These are phyloP conservation scores for Palaemon carinicauda DNA, from an alignment of 1,140 invertebrate species.

Conservation along the genomic window DNA sequence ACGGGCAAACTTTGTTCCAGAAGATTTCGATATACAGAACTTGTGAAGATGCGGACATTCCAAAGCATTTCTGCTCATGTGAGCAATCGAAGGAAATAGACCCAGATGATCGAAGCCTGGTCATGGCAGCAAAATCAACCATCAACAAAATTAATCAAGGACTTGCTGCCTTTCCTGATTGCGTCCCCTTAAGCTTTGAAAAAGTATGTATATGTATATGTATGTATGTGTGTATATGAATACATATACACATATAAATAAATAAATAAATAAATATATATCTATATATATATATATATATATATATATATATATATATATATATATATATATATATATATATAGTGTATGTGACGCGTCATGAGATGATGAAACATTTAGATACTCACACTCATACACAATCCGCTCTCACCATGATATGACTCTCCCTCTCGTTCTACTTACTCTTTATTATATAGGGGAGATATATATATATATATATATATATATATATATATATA, in stretches of 20 bases:
- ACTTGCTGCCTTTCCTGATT: background rate
- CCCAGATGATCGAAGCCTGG: background rate
- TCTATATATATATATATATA: constrained; percentile 23
- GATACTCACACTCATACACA: too few species aligned
- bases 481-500: constrained; percentile 22
- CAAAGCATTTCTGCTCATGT: background rate
- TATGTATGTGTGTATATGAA: background rate
- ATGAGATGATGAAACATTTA: too few species aligned
- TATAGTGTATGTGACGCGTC: too few species aligned
- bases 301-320: constrained; percentile 13
- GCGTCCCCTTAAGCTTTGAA: background rate
- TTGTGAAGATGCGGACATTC: background rate
- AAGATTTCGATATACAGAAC: background rate
- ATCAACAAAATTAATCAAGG: background rate
- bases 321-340: background rate
- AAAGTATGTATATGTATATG: background rate
- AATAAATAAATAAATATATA: constrained; percentile 16
- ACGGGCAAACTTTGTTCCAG: background rate
- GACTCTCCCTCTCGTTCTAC: too few species aligned
- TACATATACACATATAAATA: too few species aligned
- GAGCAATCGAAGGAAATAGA: background rate
- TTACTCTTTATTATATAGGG: too few species aligned
- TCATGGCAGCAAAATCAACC: background rate
- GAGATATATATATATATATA: background rate
- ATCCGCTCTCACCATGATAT: too few species aligned